A percentile compares a stretch with the other conserved stretches of the same genome.
Evolutionary conservation across 35 echinoderm and acorn worm species (phyloP).

Genomic region (Diadema setosum): DNA sequence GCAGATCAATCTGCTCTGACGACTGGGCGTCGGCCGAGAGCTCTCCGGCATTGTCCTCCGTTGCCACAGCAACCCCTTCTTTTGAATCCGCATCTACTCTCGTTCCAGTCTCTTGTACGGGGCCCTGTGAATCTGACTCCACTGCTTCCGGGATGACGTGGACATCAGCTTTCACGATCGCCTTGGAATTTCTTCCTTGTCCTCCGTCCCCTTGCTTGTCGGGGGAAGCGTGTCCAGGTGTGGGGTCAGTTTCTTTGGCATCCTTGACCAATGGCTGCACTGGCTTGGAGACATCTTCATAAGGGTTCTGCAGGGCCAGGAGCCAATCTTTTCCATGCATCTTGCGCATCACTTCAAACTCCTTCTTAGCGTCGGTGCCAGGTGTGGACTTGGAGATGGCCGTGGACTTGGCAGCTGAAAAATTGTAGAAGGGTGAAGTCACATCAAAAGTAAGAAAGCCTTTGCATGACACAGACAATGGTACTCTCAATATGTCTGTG

Average conservation of each 20-base stretch:
- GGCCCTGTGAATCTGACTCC: too few species aligned
- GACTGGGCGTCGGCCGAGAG: background rate
- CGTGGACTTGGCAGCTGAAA: background rate
- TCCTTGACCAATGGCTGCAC: too few species aligned
- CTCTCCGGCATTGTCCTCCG: background rate
- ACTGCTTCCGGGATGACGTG: background rate
- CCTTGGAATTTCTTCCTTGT: too few species aligned
- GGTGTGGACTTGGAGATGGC: background rate
- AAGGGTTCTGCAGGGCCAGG: constrained; percentile 67
- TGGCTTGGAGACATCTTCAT: background rate
- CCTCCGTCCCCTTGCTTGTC: too few species aligned
- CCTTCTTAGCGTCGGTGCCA: constrained; percentile 64
- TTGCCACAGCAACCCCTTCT: background rate
- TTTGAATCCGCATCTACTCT: background rate
- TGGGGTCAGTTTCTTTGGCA: too few species aligned
- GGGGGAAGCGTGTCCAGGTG: too few species aligned
- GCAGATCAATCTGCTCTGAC: background rate
- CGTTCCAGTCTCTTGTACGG: background rate
- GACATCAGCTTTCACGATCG: background rate
- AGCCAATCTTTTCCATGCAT: constrained; percentile 80
- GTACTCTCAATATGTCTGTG: too few species aligned
- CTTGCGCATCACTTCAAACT: constrained; percentile 77
- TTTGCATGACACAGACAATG: too few species aligned
- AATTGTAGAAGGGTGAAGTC: background rate
- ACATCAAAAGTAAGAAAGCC: too few species aligned